These are phyloP conservation scores for Ellobium chinense DNA, from an alignment of 2,888 invertebrate species.

Conservation along the genomic window DNA sequence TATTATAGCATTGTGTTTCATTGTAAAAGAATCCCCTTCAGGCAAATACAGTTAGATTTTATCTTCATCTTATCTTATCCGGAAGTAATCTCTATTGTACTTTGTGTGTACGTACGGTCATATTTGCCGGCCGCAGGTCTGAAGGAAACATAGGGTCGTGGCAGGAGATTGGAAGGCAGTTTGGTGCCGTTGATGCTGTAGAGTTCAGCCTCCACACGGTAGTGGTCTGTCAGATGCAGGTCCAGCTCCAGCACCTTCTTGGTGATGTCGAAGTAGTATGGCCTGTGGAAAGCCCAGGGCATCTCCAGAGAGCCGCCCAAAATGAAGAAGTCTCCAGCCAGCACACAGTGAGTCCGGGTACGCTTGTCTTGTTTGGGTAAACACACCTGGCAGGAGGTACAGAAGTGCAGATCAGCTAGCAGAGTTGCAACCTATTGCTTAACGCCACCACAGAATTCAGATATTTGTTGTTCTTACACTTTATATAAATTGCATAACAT, in stretches of 20 bases:
- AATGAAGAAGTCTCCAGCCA: constrained; percentile 52
- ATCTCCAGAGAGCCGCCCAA: constrained; percentile 52
- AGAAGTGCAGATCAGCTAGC: no score
- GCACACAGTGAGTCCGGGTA: constrained; percentile 37
- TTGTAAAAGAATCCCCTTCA: no score
- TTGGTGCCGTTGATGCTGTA: constrained; percentile 50
- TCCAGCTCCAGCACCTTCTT: constrained; percentile 42
- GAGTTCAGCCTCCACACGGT: constrained; percentile 41
- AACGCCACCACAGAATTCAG: no score
- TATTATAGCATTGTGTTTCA: no score
- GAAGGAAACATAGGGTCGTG: constrained; percentile 36
- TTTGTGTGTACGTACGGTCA: constrained; percentile 50
- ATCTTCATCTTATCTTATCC: no score
- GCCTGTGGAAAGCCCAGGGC: constrained; percentile 48
- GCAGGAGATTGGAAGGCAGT: constrained; percentile 18
- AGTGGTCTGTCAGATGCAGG: constrained; percentile 32
- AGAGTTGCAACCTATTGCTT: no score
- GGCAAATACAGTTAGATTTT: no score
- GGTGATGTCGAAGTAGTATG: constrained; percentile 52
- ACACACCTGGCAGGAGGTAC: not conserved
- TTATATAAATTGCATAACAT: no score
- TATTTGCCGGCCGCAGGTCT: constrained; percentile 28
- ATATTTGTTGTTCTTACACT: no score
- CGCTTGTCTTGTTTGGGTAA: no score
- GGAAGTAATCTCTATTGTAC: no score